A percentile compares a stretch with the other conserved stretches of the same genome.
phyloP scores from a whole-genome alignment of 2,888 invertebrate species.

The Unio delphinus region DNA sequence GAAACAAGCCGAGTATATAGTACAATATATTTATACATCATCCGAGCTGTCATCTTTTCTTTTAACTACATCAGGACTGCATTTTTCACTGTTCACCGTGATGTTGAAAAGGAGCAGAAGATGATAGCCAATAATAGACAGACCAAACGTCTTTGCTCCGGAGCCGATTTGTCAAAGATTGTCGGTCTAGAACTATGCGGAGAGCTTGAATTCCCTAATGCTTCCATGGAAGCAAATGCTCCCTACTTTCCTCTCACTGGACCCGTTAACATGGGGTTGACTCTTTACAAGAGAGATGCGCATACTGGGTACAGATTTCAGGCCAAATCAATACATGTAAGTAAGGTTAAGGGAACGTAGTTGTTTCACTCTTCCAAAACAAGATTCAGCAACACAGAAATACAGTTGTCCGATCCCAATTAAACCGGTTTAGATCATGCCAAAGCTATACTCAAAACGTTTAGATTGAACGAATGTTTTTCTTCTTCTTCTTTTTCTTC shows the following conservation, averaged over 20 bases:
- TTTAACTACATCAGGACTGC: conserved; percentile 50
- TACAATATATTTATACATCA: too few species aligned
- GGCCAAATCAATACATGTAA: conserved; percentile 50
- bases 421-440: too few species aligned
- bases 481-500: too few species aligned
- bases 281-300: conserved; percentile 62
- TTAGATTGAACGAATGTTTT: too few species aligned
- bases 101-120: conserved; percentile 78
- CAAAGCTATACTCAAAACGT: too few species aligned
- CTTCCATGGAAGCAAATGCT: conserved; percentile 76
- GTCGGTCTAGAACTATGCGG: conserved; percentile 89
- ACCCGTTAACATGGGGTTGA: conserved; percentile 49
- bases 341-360: conserved; percentile 2
- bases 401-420: too few species aligned
- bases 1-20: too few species aligned
- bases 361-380: too few species aligned
- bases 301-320: conserved; percentile 60
- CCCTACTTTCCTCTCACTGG: conserved; percentile 67
- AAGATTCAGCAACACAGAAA: too few species aligned
- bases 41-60: not conserved
- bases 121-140: conserved; percentile 79
- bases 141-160: conserved; percentile 71
- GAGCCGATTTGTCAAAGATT: conserved; percentile 76
- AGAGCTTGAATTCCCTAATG: conserved; percentile 78
- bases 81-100: conserved; percentile 61